phyloP scores from a whole-genome alignment of 2,888 invertebrate species.

The Leptopilina myrica region DNA sequence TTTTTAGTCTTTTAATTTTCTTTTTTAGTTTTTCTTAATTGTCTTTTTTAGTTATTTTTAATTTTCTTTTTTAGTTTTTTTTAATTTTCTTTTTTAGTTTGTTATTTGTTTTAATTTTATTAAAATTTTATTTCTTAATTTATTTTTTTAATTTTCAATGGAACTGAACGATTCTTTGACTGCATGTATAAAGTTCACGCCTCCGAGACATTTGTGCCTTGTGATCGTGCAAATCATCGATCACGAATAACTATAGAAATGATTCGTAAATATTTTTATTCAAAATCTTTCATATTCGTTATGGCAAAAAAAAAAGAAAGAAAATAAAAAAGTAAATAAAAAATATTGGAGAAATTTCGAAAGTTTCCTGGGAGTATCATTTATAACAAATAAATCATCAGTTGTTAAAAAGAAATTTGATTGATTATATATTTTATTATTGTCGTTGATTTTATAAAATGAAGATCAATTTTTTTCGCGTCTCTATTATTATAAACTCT shows the following conservation, averaged over 20 bases:
- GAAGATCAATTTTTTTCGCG: no score
- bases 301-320: background rate
- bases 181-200: slow-evolving; percentile 14
- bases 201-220: background rate
- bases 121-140: background rate
- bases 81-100: background rate
- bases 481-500: no score
- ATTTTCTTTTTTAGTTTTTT: background rate
- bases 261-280: slow-evolving; percentile 16
- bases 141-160: background rate
- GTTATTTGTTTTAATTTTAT: no score
- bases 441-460: no score
- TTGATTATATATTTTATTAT: background rate
- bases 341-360: slow-evolving; percentile 3
- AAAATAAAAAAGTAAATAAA: background rate
- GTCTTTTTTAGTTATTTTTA: no score
- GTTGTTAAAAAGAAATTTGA: slow-evolving; percentile 1
- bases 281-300: background rate
- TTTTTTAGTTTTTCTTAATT: no score
- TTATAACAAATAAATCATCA: slow-evolving; percentile 1
- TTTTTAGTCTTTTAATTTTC: no score
- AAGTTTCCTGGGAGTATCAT: background rate
- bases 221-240: slow-evolving; percentile 22
- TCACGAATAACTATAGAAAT: background rate
- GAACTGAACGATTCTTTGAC: background rate